phyloP scores from a whole-genome alignment of 2,888 invertebrate genomes.

The Eulithis testata region DNA sequence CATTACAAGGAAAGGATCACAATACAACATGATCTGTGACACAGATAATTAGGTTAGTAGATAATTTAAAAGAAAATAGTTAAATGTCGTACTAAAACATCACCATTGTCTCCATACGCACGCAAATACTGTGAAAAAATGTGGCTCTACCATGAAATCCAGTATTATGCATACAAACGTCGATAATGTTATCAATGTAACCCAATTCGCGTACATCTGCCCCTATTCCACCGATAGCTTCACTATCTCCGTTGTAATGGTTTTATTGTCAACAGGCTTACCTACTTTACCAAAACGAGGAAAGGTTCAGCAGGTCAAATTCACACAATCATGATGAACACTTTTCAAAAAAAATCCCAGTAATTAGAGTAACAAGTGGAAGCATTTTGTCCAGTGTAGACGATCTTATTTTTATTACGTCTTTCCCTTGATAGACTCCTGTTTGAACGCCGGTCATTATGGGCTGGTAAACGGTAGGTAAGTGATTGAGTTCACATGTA shows the following conservation, averaged over 20 bases:
- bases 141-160: constrained; percentile 14
- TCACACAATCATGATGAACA: background rate
- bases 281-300: background rate
- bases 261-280: constrained; percentile 30
- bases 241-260: constrained; percentile 35
- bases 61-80: no score
- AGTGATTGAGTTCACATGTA: constrained; percentile 19
- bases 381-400: background rate
- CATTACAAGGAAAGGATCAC: no score
- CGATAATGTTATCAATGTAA: constrained; percentile 74
- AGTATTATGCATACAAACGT: constrained; percentile 30
- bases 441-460: constrained; percentile 25
- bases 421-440: constrained; percentile 14
- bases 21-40: no score
- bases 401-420: constrained; percentile 6
- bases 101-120: background rate
- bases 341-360: no score
- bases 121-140: background rate
- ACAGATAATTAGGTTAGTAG: no score
- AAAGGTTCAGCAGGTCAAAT: background rate
- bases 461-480: constrained; percentile 17
- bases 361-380: background rate
- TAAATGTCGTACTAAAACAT: no score
- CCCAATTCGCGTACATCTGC: constrained; percentile 78
- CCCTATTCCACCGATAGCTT: constrained; percentile 59